These are phyloP conservation scores for Bradypodion ventrale DNA, from an alignment of 2,797 vertebrate genomes.

Conservation along the genomic window DNA sequence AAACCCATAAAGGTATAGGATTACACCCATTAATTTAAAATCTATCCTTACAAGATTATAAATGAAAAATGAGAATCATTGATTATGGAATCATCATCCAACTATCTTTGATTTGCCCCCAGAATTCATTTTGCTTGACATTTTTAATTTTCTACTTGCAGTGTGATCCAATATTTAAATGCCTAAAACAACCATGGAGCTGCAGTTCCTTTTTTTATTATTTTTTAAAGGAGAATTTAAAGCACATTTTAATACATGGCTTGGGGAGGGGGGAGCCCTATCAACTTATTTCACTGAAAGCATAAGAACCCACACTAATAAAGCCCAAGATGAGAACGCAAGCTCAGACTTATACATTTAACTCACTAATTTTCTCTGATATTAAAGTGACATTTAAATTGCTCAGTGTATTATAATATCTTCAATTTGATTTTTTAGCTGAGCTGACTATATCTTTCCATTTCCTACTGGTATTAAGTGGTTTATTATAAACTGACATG, in stretches of 20 bases:
- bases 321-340: conserved; percentile 19
- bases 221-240: neutral
- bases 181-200: neutral
- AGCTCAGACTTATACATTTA: conserved; percentile 25
- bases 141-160: accelerated
- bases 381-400: conserved; percentile 63
- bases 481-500: conserved; percentile 59
- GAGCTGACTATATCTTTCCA: conserved; percentile 48
- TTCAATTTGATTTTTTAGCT: conserved; percentile 32
- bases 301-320: neutral
- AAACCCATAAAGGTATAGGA: neutral
- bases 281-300: conserved; percentile 12
- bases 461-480: conserved; percentile 50
- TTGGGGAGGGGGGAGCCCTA: neutral
- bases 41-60: neutral
- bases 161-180: accelerated
- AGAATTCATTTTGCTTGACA: neutral
- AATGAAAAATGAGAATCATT: neutral
- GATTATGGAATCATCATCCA: neutral
- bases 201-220: neutral
- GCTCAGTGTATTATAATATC: conserved; percentile 62
- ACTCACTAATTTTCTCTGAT: conserved; percentile 49
- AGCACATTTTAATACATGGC: neutral
- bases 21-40: neutral
- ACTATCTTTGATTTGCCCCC: neutral